phyloP scores from a whole-genome alignment of 2,888 invertebrate genomes.

The Didymodactylos carnosus region DNA sequence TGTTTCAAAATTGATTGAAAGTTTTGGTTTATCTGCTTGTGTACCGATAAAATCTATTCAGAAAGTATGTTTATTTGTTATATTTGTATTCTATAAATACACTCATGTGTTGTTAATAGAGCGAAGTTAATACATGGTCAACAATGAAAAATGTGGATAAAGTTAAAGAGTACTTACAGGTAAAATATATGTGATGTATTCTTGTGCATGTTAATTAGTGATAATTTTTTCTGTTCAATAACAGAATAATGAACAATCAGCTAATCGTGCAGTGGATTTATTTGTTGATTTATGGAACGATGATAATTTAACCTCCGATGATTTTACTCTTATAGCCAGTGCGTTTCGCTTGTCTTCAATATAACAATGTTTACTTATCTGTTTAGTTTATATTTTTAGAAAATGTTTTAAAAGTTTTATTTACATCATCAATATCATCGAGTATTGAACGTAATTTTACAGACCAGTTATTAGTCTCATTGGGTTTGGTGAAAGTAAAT shows the following conservation, averaged over 20 bases:
- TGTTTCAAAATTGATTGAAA: too few relatives aligned
- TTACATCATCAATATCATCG: background rate
- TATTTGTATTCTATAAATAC: background rate
- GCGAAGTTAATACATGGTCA: background rate
- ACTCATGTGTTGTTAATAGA: background rate
- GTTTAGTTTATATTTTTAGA: background rate
- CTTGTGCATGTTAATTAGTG: too few relatives aligned
- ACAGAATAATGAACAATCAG: background rate
- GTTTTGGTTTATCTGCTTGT: too few relatives aligned
- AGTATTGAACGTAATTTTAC: background rate
- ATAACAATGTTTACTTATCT: too few relatives aligned
- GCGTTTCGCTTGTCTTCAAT: background rate
- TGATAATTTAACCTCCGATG: background rate
- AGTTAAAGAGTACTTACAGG: background rate
- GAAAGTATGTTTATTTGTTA: too few relatives aligned
- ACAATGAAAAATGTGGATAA: background rate
- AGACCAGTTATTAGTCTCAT: background rate
- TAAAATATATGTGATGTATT: too few relatives aligned
- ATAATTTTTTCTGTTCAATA: too few relatives aligned
- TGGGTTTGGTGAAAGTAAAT: background rate
- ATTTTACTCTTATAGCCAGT: background rate
- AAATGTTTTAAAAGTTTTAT: background rate
- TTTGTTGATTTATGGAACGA: background rate
- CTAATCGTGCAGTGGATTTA: background rate
- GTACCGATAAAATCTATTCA: too few relatives aligned